Conservation (phyloP, 30 jellyfish, hydroid and myxozoan genomes). For the Hydractinia echinata region DNA sequence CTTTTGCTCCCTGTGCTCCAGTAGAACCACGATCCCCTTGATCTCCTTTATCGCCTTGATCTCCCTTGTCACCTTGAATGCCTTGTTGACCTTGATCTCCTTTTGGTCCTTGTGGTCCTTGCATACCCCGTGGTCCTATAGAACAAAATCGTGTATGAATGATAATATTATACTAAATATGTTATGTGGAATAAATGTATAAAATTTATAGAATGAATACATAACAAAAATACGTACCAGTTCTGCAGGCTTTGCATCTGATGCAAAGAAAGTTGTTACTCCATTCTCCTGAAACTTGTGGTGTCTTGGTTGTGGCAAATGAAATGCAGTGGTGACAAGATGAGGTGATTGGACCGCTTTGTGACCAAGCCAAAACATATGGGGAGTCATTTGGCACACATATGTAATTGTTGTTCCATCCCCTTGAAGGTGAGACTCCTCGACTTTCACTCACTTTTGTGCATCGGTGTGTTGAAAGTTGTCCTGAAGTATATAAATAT, state of each 20-base stretch:
- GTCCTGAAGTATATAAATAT: not conserved
- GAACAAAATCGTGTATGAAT: too few species aligned
- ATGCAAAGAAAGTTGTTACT: conserved; percentile 10
- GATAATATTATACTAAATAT: too few species aligned
- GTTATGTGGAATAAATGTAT: too few species aligned
- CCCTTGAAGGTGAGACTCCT: conserved; percentile 1
- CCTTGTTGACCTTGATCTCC: not conserved
- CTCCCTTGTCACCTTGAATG: not conserved
- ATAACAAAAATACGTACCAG: not conserved
- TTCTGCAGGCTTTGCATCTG: conserved; percentile 7
- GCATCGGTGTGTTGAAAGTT: not conserved
- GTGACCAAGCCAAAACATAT: conserved; percentile 1
- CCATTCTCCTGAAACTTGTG: not conserved
- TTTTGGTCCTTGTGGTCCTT: not conserved
- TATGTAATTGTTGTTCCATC: conserved; percentile 13
- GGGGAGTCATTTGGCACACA: conserved; percentile 4
- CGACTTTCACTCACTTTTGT: not conserved
- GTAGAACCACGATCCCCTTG: conserved; percentile 22
- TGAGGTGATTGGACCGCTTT: not conserved
- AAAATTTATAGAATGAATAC: too few species aligned
- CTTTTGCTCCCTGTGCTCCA: not conserved
- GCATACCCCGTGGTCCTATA: not conserved
- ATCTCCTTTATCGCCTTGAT: not conserved
- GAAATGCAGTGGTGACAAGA: conserved; percentile 1
- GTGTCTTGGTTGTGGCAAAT: not conserved